Evolutionary conservation across 2,113 vertebrate species (phyloP).

Genomic region (Pyxicephalus adspersus): DNA sequence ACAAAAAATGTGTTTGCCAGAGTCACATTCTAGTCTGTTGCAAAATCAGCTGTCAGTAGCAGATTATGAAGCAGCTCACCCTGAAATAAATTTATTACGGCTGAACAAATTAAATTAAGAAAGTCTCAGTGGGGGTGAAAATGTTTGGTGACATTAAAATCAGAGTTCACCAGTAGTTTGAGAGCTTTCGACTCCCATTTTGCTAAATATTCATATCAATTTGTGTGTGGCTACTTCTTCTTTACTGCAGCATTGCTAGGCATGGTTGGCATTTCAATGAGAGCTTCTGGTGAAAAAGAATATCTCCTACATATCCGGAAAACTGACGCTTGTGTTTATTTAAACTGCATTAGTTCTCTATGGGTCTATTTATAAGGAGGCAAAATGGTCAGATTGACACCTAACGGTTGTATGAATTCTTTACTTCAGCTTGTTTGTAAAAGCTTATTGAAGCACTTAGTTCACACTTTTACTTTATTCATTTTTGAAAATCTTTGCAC

Average conservation of each 20-base stretch:
- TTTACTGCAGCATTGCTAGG: background rate
- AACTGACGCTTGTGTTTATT: too few species aligned
- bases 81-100: background rate
- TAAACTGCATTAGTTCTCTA: too few species aligned
- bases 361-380: too few species aligned
- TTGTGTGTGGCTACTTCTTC: background rate
- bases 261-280: conserved; percentile 21
- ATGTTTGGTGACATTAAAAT: conserved; percentile 2
- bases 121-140: background rate
- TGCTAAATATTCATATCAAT: conserved; percentile 30
- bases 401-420: too few species aligned
- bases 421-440: too few species aligned
- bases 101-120: conserved; percentile 32
- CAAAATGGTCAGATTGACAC: too few species aligned
- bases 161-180: conserved; percentile 23
- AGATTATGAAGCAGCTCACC: conserved; percentile 9
- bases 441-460: too few species aligned
- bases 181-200: conserved; percentile 2
- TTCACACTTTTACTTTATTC: too few species aligned
- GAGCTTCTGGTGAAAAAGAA: too few species aligned
- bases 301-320: too few species aligned
- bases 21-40: conserved; percentile 1
- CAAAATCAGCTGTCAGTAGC: conserved; percentile 15
- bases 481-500: too few species aligned
- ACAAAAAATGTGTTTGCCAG: conserved; percentile 8